Evolutionary conservation across 2,888 invertebrate genomes (phyloP).

Genomic region (Zeuzera pyrina): DNA sequence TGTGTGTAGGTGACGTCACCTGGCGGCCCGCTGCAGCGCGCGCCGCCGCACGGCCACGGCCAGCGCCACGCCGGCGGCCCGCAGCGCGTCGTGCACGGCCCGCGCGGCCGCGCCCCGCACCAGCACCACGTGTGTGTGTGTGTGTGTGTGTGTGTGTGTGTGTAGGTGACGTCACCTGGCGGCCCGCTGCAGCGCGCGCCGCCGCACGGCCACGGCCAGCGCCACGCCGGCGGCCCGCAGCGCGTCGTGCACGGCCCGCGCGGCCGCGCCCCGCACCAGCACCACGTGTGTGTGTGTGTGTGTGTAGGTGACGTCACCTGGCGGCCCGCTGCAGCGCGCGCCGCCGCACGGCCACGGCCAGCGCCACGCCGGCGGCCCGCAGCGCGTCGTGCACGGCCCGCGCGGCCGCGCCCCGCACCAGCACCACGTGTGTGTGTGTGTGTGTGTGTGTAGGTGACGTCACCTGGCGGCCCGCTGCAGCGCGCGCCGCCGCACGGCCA

Average conservation of each 20-base stretch:
- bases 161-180: too few species aligned
- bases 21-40: conserved; percentile 76
- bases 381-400: conserved; percentile 91
- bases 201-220: conserved; percentile 88
- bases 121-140: conserved; percentile 90
- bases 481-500: conserved; percentile 80
- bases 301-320: too few species aligned
- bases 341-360: conserved; percentile 87
- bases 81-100: conserved; percentile 89
- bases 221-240: conserved; percentile 83
- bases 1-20: too few species aligned
- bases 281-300: conserved; percentile 93
- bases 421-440: conserved; percentile 89
- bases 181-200: conserved; percentile 58
- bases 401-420: conserved; percentile 92
- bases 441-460: too few species aligned
- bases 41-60: conserved; percentile 84
- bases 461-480: conserved; percentile 77
- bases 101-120: conserved; percentile 91
- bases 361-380: conserved; percentile 79
- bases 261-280: conserved; percentile 90
- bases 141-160: too few species aligned
- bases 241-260: conserved; percentile 89
- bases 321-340: conserved; percentile 72
- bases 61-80: conserved; percentile 82